These are phyloP conservation scores for Morinoia aosen DNA, from an alignment of 2,888 invertebrate species.

Conservation along the genomic window DNA sequence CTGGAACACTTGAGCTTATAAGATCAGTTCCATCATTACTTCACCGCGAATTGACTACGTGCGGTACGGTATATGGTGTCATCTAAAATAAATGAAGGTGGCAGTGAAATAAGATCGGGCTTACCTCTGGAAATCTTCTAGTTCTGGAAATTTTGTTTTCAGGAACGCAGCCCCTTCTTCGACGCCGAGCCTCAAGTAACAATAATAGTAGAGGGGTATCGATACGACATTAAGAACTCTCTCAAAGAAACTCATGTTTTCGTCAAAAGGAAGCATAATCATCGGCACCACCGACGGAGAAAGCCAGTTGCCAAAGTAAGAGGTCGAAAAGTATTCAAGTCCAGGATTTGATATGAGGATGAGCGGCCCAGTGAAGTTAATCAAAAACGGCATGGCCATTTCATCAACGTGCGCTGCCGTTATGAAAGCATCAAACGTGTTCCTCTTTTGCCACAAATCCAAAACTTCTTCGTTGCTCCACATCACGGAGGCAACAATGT, in stretches of 20 bases:
- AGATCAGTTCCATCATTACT: too few relatives aligned
- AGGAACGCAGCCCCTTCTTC: background rate
- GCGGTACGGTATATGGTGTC: too few relatives aligned
- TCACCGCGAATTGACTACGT: too few relatives aligned
- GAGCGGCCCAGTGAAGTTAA: conserved; percentile 54
- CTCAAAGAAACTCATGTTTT: conserved; percentile 57
- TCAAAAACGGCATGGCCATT: conserved; percentile 55
- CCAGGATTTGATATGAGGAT: conserved; percentile 57
- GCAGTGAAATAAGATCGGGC: background rate
- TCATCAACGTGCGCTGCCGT: conserved; percentile 55
- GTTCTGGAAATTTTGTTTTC: background rate
- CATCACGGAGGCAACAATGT: background rate
- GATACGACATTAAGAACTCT: conserved; percentile 29
- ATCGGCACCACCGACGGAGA: conserved; percentile 53
- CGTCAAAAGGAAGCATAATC: background rate
- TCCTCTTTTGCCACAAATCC: conserved; percentile 55
- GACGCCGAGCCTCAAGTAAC: background rate
- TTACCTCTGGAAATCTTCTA: conserved; percentile 13
- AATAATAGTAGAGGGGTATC: background rate
- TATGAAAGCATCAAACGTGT: conserved; percentile 56
- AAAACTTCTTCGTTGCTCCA: conserved; percentile 55
- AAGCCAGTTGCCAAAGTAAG: conserved; percentile 56
- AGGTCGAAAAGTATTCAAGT: conserved; percentile 24
- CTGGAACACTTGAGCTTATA: too few relatives aligned
- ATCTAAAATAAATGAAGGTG: background rate